These are phyloP conservation scores for Idaea straminata DNA, from an alignment of 2,888 invertebrate genomes.

Conservation along the genomic window DNA sequence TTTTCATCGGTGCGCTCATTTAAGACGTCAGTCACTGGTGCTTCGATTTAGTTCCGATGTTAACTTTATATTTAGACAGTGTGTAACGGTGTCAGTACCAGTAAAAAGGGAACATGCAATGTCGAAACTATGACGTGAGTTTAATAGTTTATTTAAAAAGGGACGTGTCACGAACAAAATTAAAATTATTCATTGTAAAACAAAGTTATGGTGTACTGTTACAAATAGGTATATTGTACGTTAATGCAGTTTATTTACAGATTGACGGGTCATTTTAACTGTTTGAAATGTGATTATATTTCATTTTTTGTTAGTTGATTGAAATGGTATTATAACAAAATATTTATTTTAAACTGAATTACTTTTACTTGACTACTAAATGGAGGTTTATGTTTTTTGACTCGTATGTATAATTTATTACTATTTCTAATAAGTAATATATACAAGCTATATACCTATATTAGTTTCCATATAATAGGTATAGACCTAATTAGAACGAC, in stretches of 20 bases:
- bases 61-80: slow-evolving; percentile 10
- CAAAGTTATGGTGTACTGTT: not conserved
- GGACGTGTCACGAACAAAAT: slow-evolving; percentile 3
- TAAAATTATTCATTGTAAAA: not conserved
- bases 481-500: too few species aligned
- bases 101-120: slow-evolving; percentile 8
- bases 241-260: not conserved
- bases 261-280: too few species aligned
- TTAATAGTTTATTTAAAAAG: slow-evolving; percentile 16
- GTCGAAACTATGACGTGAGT: slow-evolving; percentile 19
- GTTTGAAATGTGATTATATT: too few species aligned
- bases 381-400: too few species aligned
- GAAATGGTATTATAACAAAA: too few species aligned
- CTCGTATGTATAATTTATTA: too few species aligned
- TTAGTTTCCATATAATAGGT: too few species aligned
- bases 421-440: too few species aligned
- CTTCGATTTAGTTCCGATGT: slow-evolving; percentile 1
- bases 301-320: too few species aligned
- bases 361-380: too few species aligned
- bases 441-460: too few species aligned
- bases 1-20: not conserved
- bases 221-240: not conserved
- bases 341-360: too few species aligned
- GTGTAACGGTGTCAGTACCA: slow-evolving; percentile 18
- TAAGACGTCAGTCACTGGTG: not conserved